Base-by-base conservation (phyloP, 2,888 invertebrate genomes). In the Pseudanteris insignis region DNA sequence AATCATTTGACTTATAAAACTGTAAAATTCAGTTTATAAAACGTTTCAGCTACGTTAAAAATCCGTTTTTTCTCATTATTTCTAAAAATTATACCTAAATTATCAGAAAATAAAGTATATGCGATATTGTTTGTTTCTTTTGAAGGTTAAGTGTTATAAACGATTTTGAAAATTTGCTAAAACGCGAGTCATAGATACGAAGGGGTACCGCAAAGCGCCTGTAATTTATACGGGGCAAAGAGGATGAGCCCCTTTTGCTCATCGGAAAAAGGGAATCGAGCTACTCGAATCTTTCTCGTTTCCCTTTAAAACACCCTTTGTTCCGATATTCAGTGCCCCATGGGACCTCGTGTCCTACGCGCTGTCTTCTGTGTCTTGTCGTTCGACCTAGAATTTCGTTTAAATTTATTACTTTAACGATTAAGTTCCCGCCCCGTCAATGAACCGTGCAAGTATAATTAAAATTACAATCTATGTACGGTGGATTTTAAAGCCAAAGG, bases 251-350 rank as follows among this genome's bases (percentile, higher is more conserved):
- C 69, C 68, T 69, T n/a, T 68, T 66, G 66, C 68, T 63, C 66
- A 67, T 67, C 66, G 61, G 63, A 59, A 46, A 58, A 66, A 66
- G 67, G 68, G 66, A 67, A 66, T 60, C 66, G 65, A 65, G 57
- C 65, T 65, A 40, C 61, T 64, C 60, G 68, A 65, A 62, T 66
- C 69, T 66, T 61, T 64, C 68, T 67, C 68, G 67, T 64, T 62
- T 67, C 67, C 71, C 72, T 70, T 71, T 70, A 69, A 72, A 72
- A 70, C 70, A 65, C 71, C 71, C 73, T 74, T 74, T 72, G 72
- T 74, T 73, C 72, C 64, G 51, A 60, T 57, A 46, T 61, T 64
- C 66, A 60, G 64, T 57, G 62, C 71, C 72, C 71, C 71, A 65
- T 40, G 69, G 67, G 71, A 72, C 64, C 68, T 64, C 64, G 64